Evolutionary conservation across 1,140 invertebrate genomes (phyloP), one percentile per base, ranked within the genome.

Genomic region (Drosophila tsacasi): DNA sequence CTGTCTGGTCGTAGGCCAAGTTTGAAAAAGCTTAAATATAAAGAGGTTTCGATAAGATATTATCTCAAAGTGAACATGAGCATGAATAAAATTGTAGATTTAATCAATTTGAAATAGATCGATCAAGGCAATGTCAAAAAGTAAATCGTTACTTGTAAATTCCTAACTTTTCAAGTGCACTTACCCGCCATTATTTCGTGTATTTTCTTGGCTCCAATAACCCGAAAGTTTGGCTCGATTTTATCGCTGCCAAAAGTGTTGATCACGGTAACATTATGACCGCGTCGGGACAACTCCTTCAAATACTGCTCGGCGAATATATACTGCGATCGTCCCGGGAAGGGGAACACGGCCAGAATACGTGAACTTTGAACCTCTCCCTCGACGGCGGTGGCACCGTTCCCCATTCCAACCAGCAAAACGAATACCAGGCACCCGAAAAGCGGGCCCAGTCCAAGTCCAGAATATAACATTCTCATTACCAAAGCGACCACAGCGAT

Each of bases 201-300:
- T 39, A 90, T 79, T 54, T 90, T 90, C 5, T 61, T 74, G 2
- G 85, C 85, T 2, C 85, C 85, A 63, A 95, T 90, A 37, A 93
- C 92, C 5, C 72, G 82, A 62, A 92, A 93, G 37, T 93, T 93
- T 15, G 72, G 47, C 2, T 82, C 68, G 0, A 57, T 61, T 39
- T 83, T 73, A 30, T 90, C 91, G 60, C 93, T 76, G n/a, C 90
- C 92, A 64, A 93, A 93, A 0, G 92, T 91, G 60, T 93, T 93
- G 6, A 94, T 91, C 6, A 94, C 91, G 8, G 93, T 94, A 0
- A 94, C 90, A 61, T 94, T 89, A 78, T 94, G 94, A n/a, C 93
- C 94, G 30, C 92, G 76, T 21, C 76, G 68, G 0, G 92, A 89
- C 37, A 95, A 74, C 46, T 91, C 91, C 50, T 93, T 92, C 0